Percentiles rank a stretch among this genome's conserved stretches.
Evolutionary conservation across 2,113 vertebrate species (phyloP).

Genomic region (Corapipo altera): DNA sequence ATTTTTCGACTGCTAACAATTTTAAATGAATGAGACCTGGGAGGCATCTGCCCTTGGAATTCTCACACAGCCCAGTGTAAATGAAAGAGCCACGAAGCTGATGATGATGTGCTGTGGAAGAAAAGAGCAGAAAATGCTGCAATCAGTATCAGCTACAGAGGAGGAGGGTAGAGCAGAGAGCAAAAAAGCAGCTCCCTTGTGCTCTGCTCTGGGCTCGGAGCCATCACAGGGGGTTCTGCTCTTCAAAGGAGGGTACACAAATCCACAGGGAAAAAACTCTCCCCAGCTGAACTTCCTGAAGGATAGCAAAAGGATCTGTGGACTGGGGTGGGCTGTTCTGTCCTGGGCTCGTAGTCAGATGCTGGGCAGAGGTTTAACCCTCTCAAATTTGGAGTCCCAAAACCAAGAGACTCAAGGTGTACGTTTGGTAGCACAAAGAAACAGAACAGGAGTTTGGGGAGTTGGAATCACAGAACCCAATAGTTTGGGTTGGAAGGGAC

Average conservation of each 20-base stretch:
- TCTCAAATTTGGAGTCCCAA: neutral
- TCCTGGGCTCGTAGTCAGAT: neutral
- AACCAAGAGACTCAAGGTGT: neutral
- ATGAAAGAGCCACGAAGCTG: neutral
- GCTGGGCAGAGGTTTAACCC: neutral
- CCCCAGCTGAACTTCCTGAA: neutral
- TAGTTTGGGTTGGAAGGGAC: neutral
- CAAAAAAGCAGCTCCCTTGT: neutral
- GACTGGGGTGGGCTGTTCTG: neutral
- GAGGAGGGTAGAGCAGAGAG: neutral
- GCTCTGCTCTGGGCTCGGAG: neutral
- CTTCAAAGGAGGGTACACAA: neutral
- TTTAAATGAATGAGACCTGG: neutral
- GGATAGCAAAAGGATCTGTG: neutral
- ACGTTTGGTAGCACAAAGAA: neutral
- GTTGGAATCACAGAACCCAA: neutral
- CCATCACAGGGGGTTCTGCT: neutral
- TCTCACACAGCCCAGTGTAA: neutral
- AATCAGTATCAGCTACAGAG: neutral
- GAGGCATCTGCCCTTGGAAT: neutral
- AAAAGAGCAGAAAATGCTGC: neutral
- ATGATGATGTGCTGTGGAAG: neutral
- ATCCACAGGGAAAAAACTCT: neutral
- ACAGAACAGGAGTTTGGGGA: accelerated
- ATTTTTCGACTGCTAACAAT: neutral